A percentile compares a stretch with the other conserved stretches of the same genome.
These are phyloP conservation scores for Dolichomitus sp. DNA, from an alignment of 2,888 invertebrate species.

Conservation along the genomic window DNA sequence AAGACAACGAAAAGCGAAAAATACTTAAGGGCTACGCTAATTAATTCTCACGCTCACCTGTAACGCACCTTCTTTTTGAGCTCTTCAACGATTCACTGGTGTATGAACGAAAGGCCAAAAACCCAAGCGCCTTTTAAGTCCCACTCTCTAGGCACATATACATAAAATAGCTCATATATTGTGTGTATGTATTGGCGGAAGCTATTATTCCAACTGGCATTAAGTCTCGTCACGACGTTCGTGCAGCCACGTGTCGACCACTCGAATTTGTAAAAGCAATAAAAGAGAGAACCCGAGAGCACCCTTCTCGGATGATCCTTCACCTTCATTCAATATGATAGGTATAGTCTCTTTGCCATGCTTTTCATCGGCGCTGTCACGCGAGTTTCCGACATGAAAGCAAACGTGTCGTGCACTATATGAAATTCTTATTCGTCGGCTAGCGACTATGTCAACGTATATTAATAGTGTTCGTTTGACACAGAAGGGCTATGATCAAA, in stretches of 20 bases:
- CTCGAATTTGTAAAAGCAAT: conserved; percentile 59
- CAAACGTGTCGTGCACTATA: conserved; percentile 38
- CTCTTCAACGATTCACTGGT: conserved; percentile 51
- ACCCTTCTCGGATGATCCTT: conserved; percentile 19
- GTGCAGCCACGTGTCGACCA: conserved; percentile 59
- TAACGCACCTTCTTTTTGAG: conserved; percentile 62
- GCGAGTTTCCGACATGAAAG: conserved; percentile 49
- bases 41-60: conserved; percentile 72
- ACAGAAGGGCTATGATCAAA: background rate
- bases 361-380: conserved; percentile 26
- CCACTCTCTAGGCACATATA: background rate
- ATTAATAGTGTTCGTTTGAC: conserved; percentile 34
- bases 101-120: conserved; percentile 30
- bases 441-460: conserved; percentile 11
- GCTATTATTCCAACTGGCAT: conserved; percentile 35
- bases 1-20: conserved; percentile 9
- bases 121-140: background rate
- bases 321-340: conserved; percentile 23
- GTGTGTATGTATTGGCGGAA: conserved; percentile 12
- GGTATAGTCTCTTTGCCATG: background rate
- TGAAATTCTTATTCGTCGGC: conserved; percentile 39
- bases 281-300: conserved; percentile 31
- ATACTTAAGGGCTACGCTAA: conserved; percentile 43
- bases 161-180: background rate
- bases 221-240: conserved; percentile 24